phyloP scores from a whole-genome alignment of 2,797 vertebrate genomes.

The Monodelphis domestica region DNA sequence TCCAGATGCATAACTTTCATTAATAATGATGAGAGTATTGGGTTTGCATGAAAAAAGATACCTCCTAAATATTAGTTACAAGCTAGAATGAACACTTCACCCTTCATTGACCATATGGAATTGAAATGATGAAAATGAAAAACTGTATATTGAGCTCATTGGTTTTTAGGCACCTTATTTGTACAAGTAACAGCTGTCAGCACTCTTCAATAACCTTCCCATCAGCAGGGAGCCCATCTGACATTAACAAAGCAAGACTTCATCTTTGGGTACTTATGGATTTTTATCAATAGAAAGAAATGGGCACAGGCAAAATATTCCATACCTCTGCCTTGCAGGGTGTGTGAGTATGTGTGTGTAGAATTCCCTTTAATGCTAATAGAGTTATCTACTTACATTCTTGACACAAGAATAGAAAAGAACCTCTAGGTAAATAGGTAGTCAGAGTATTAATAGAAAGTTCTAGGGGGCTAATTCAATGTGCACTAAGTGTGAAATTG shows the following conservation, averaged over 20 bases:
- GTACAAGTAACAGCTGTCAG: slow-evolving; percentile 32
- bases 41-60: not conserved
- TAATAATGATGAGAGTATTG: slow-evolving; percentile 2
- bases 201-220: slow-evolving; percentile 4
- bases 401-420: slow-evolving; percentile 30
- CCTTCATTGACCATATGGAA: slow-evolving; percentile 53
- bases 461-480: slow-evolving; percentile 58
- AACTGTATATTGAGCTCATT: not conserved
- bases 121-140: slow-evolving; percentile 56
- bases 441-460: slow-evolving; percentile 30
- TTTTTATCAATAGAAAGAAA: slow-evolving; percentile 46
- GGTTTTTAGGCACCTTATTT: slow-evolving; percentile 38
- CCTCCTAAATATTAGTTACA: slow-evolving; percentile 50
- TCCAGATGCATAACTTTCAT: slow-evolving; percentile 21
- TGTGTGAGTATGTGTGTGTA: not conserved
- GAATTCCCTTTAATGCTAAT: slow-evolving; percentile 38
- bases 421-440: slow-evolving; percentile 59
- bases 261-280: slow-evolving; percentile 47
- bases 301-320: not conserved
- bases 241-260: slow-evolving; percentile 28
- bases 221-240: slow-evolving; percentile 29
- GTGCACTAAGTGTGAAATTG: slow-evolving; percentile 64
- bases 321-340: slow-evolving; percentile 40
- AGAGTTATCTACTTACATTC: slow-evolving; percentile 42
- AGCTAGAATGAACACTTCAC: slow-evolving; percentile 34